Conservation (phyloP, 2,113 vertebrate genomes). For the Pipa parva region DNA sequence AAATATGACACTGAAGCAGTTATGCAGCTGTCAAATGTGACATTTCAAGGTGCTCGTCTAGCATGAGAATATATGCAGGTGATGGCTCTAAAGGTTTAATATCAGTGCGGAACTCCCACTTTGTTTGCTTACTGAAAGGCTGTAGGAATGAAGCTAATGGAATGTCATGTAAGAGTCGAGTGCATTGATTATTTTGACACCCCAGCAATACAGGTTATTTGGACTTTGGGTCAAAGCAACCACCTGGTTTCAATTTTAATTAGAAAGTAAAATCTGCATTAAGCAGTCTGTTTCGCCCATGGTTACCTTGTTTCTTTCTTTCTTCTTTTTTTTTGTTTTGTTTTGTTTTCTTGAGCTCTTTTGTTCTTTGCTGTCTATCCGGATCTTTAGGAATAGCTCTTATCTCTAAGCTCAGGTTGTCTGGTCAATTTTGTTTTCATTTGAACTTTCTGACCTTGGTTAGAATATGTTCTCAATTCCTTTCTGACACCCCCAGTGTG, state of each 20-base stretch:
- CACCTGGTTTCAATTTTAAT: slow-evolving; percentile 33
- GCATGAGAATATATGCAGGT: neutral
- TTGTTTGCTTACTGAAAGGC: slow-evolving; percentile 33
- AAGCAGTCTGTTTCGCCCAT: neutral
- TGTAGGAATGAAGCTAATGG: slow-evolving; percentile 18
- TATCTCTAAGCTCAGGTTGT: slow-evolving; percentile 37
- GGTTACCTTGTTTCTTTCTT: neutral
- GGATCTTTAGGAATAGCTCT: slow-evolving; percentile 20
- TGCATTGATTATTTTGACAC: neutral
- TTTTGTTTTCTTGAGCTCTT: slow-evolving; percentile 1
- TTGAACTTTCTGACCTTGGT: slow-evolving; percentile 29
- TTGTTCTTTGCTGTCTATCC: slow-evolving; percentile 27
- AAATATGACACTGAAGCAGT: slow-evolving; percentile 28
- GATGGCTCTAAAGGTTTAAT: slow-evolving; percentile 23
- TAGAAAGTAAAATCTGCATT: slow-evolving; percentile 11
- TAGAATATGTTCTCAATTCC: slow-evolving; percentile 29
- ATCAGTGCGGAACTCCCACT: slow-evolving; percentile 33
- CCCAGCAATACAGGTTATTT: slow-evolving; percentile 28
- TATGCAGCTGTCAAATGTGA: slow-evolving; percentile 37
- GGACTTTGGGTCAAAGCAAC: slow-evolving; percentile 9
- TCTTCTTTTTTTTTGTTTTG: slow-evolving; percentile 9
- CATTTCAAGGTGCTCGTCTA: slow-evolving; percentile 29
- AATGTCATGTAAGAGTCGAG: slow-evolving; percentile 12
- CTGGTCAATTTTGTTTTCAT: slow-evolving; percentile 11
- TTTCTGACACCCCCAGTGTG: slow-evolving; percentile 31